Conservation (phyloP, 2,113 vertebrate genomes). For the Seriola quinqueradiata region DNA sequence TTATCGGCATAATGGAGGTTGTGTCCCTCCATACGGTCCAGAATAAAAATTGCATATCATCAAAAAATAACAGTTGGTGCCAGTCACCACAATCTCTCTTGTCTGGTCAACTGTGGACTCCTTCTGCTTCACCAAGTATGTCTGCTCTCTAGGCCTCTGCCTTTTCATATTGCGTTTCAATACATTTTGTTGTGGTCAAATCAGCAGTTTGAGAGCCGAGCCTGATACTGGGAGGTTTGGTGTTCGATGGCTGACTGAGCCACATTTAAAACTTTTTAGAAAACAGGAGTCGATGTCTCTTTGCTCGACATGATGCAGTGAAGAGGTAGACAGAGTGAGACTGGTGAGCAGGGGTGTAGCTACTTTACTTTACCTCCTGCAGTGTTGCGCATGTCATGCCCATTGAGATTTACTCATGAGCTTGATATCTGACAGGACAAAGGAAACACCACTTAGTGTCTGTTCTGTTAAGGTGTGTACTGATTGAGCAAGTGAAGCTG, state of each 20-base stretch:
- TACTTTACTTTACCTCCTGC: neutral
- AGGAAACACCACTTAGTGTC: neutral
- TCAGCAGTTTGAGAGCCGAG: neutral
- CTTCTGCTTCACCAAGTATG: conserved; percentile 29
- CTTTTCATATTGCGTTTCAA: neutral
- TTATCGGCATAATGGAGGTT: conserved; percentile 68
- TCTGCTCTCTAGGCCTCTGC: conserved; percentile 31
- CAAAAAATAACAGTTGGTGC: conserved; percentile 67
- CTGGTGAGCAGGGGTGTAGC: neutral
- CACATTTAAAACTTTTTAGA: conserved; percentile 14
- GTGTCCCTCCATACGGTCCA: conserved; percentile 61
- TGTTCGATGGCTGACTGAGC: neutral
- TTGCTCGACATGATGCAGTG: neutral
- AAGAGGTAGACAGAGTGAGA: neutral
- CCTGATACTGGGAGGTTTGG: neutral
- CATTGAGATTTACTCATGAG: neutral
- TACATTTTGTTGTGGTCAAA: conserved; percentile 3
- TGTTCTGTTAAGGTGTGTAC: neutral
- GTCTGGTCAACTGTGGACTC: conserved; percentile 34
- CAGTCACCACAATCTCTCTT: conserved; percentile 54
- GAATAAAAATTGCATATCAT: conserved; percentile 73
- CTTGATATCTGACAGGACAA: neutral
- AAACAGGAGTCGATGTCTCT: neutral
- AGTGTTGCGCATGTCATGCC: neutral
- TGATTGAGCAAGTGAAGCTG: neutral